Evolutionary conservation across 2,797 vertebrate genomes (phyloP).

Genomic region (Tangara arthus): DNA sequence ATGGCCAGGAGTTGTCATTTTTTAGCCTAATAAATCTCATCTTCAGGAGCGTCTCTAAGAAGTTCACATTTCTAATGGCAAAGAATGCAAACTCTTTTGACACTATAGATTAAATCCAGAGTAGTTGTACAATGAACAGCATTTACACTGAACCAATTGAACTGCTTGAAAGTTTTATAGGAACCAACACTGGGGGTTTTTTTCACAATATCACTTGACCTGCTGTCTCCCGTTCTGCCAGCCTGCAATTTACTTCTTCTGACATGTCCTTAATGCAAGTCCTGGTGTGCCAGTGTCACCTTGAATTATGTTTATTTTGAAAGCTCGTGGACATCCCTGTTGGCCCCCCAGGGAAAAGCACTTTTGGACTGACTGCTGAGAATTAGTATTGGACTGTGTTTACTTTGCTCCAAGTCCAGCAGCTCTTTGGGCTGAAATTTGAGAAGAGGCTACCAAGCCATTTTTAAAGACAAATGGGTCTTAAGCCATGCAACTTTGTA

Average conservation of each 20-base stretch:
- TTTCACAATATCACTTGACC: neutral
- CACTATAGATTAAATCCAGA: neutral
- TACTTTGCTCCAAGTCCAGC: neutral
- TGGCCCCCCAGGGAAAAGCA: neutral
- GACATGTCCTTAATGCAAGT: conserved; percentile 19
- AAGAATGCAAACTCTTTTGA: neutral
- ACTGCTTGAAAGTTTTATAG: neutral
- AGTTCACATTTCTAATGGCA: neutral
- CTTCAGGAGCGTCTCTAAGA: neutral
- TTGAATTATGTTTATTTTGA: conserved; percentile 58
- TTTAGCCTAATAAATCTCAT: conserved; percentile 36
- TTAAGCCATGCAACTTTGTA: neutral
- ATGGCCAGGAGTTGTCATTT: neutral
- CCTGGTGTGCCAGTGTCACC: conserved; percentile 49
- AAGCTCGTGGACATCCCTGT: conserved; percentile 17
- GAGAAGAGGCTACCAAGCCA: neutral
- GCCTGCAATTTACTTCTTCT: conserved; percentile 25
- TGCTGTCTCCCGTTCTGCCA: neutral
- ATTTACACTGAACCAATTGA: neutral
- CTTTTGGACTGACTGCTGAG: conserved; percentile 14
- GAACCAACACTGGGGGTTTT: neutral
- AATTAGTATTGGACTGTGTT: neutral
- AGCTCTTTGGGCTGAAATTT: conserved; percentile 21
- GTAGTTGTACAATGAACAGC: neutral
- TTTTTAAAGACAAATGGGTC: neutral